Evolutionary conservation across 2,113 vertebrate genomes (phyloP).

Genomic region (Lepisosteus osseus): DNA sequence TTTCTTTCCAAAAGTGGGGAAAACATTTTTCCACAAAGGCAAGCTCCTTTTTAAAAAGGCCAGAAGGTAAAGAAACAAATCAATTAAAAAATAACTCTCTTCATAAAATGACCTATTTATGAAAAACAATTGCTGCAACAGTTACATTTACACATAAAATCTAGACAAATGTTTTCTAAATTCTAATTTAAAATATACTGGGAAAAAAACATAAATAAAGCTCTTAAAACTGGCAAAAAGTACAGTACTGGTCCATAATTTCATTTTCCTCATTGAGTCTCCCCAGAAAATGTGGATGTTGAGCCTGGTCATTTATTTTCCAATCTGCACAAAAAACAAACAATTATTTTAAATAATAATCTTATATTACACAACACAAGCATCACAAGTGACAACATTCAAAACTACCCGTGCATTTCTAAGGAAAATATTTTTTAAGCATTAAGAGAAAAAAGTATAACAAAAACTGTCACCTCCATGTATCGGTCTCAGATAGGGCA

Average conservation of each 20-base stretch:
- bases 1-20: slow-evolving; percentile 36
- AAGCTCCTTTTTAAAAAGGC: slow-evolving; percentile 61
- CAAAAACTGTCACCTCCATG: no score
- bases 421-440: no score
- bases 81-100: slow-evolving; percentile 77
- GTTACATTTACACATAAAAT: slow-evolving; percentile 78
- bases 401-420: no score
- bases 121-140: slow-evolving; percentile 65
- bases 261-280: slow-evolving; percentile 44
- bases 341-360: no score
- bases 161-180: slow-evolving; percentile 62
- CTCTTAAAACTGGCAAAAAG: slow-evolving; percentile 82
- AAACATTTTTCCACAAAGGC: slow-evolving; percentile 41
- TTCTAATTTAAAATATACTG: slow-evolving; percentile 76
- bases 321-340: not conserved
- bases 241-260: slow-evolving; percentile 76
- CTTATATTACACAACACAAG: no score
- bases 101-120: slow-evolving; percentile 42
- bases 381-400: no score
- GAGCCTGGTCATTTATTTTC: slow-evolving; percentile 10
- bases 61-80: slow-evolving; percentile 60
- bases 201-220: slow-evolving; percentile 91
- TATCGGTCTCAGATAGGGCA: no score
- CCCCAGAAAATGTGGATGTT: slow-evolving; percentile 33
- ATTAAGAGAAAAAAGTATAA: no score